Evolutionary conservation across 1,140 invertebrate genomes (phyloP).

Genomic region (Lepidurus arcticus): DNA sequence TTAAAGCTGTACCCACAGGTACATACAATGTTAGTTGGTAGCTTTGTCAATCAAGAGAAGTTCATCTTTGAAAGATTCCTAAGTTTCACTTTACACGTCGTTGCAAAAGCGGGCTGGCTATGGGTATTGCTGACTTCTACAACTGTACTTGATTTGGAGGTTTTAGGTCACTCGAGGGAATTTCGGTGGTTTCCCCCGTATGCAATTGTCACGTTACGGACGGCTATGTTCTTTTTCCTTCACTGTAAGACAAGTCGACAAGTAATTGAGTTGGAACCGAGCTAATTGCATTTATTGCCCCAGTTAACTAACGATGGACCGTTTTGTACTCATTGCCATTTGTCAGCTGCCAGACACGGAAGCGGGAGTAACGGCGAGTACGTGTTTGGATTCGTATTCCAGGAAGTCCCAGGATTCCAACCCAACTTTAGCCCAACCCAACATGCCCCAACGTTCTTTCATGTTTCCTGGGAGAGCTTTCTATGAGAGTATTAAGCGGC

Average conservation of each 20-base stretch:
- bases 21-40: too few species aligned
- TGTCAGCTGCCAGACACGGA: conserved; percentile 7
- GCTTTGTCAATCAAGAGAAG: too few species aligned
- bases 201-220: too few species aligned
- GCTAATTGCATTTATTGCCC: conserved; percentile 17
- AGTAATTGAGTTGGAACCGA: not conserved
- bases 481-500: too few species aligned
- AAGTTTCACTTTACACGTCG: too few species aligned
- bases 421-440: not conserved
- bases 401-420: not conserved
- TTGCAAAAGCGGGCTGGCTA: too few species aligned
- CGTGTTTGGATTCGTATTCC: not conserved
- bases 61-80: too few species aligned
- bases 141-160: too few species aligned
- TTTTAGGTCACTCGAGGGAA: too few species aligned
- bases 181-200: too few species aligned
- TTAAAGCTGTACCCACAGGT: too few species aligned
- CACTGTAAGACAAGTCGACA: not conserved
- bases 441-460: not conserved
- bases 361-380: not conserved
- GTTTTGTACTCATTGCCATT: not conserved
- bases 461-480: not conserved
- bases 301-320: conserved; percentile 4
- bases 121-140: too few species aligned
- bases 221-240: not conserved